Evolutionary conservation across 1,140 invertebrate genomes (phyloP), one percentile per base, ranked within the genome.

Genomic region (Charaxes varanes): DNA sequence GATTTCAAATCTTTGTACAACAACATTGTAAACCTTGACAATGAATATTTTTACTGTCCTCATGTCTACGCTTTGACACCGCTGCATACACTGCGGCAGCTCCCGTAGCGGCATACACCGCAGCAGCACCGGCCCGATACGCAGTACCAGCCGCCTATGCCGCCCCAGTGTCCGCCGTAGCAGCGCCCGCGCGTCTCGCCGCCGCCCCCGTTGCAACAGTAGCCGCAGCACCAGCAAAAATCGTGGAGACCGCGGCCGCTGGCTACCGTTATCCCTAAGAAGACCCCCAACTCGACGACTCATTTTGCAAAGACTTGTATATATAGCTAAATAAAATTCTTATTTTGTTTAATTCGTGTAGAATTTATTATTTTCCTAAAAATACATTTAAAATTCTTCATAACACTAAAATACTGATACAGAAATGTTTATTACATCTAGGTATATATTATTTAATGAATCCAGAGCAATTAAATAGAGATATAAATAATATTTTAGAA

Each of bases 221-320:
- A 13, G 33, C 51, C 1, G 58, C 58, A 3, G 62, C 62, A 1
- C 71, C 72, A 23, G 67, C 72, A 10, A 77, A 73, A 31, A 30
- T 77, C 6, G 60, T 69, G 4, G 63, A 72, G 27, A 30, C 53
- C 26, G 47, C 38, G n/a, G 58, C 59, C 14, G 58, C 68, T 14
- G 71, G 71, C 10, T 79, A 79, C 57, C 55, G 68, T 37, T 70
- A 73, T 41, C 70, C 73, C 53, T 74, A 53, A 52, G 10, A 47
- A 45, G 17, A 56, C 24, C 19, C 41, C 26, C 21, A 41, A 54
- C 36, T 62, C 49, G 41, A 55, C 49, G 59, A 50, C 61, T 52
- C 53, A 62, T 61, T 62, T 45, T 30, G 17, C 40, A 63, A 71
- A 73, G 69, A 72, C 69, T 72, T 70, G 55, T 76, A 62, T 74